Evolutionary conservation across 2,797 vertebrate species (phyloP), one percentile per base, ranked within the genome.

Genomic region (Stomatorhinus walkeri): DNA sequence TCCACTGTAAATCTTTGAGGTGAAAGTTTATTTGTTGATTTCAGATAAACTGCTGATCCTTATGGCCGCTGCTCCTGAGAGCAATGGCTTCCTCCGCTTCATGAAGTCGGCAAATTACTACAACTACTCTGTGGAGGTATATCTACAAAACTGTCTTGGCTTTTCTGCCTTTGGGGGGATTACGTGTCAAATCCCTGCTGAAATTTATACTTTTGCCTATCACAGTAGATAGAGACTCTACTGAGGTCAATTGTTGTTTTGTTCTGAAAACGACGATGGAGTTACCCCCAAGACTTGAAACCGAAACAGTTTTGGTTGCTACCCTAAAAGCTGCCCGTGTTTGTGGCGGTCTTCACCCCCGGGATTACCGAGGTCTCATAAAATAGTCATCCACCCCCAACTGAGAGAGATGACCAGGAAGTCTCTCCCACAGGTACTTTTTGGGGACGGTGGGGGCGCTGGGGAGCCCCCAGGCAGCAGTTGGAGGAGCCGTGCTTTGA

Each of bases 51-150:
- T 96, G 84, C 93, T 96, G 89, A 94, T 97, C 90, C 92, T 96
- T 88, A 96, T 96, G 89, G 94, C 96, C 88, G 96, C 96, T 90
- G 96, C 96, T 64, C 94, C 94, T 91, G 95, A 96, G 93, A 96
- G 92, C 0, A 96, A 96, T 89, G 96, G 96, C 88, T 96, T 95
- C 92, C 94, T 95, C 90, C 94, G 96, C 68, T 96, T 96, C 92
- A 95, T 96, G 95, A 93, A 90, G 90, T 95, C 95, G 83, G 95
- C 95, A 90, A 94, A 94, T 90, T 93, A 96, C 90, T 96, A 96
- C 94, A 96, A 95, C 93, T 97, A 96, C 88, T 94, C 95, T 91
- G 94, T 96, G 19, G 95, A 96, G 96, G 96, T 97, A 95, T 9
- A 54, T 54, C 14, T 40, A 72, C 22, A 8, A 19, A 16, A 43